phyloP scores from a whole-genome alignment of 2,113 vertebrate species.

The Pluvialis apricaria region DNA sequence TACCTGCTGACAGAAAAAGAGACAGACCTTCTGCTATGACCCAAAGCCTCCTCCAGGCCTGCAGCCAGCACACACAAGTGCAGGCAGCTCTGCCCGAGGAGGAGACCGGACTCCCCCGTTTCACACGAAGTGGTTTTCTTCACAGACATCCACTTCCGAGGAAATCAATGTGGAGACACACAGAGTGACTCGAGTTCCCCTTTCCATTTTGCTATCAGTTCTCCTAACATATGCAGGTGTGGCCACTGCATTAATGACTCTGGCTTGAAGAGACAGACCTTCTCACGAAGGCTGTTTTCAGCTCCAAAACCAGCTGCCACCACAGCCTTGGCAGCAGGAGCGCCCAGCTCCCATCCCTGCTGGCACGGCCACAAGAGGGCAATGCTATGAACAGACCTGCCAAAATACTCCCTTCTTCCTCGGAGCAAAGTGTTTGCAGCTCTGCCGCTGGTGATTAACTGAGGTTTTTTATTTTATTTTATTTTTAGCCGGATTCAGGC shows the following conservation, averaged over 20 bases:
- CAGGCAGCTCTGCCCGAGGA: neutral
- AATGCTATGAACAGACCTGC: neutral
- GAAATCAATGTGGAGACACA: accelerated
- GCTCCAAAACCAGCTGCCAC: neutral
- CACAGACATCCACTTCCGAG: neutral
- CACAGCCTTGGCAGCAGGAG: neutral
- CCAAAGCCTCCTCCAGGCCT: neutral
- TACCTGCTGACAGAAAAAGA: neutral
- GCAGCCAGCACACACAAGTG: neutral
- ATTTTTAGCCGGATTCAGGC: neutral
- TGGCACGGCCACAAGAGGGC: neutral
- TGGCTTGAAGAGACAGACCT: neutral
- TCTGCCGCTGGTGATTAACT: neutral
- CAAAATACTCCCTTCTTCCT: neutral
- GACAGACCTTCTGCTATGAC: neutral
- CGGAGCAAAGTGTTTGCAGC: neutral
- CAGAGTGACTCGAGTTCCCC: neutral
- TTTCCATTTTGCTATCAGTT: neutral
- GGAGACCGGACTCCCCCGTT: neutral
- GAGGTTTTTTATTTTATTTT: neutral
- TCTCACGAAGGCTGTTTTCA: neutral
- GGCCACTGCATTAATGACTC: neutral
- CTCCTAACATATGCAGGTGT: neutral
- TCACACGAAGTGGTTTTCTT: neutral
- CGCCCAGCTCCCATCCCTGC: accelerated